Conservation (phyloP, 2,113 vertebrate species). For the Gambusia holbrooki region DNA sequence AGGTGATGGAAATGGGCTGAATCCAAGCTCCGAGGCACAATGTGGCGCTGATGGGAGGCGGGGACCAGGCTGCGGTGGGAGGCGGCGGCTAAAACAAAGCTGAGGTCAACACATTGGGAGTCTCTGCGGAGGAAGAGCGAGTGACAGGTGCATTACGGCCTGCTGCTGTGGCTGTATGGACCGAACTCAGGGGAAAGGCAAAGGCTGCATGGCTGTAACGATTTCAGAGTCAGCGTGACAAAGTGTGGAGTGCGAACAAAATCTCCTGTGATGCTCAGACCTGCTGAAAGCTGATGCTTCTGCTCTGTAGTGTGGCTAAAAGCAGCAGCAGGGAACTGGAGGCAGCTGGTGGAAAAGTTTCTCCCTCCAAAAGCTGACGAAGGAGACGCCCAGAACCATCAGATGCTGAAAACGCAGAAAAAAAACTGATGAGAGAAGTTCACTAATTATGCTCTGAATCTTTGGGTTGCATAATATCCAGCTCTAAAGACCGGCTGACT, state of each 20-base stretch:
- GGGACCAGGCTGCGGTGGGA: constrained; percentile 7
- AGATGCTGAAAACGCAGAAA: constrained; percentile 28
- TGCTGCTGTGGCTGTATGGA: constrained; percentile 16
- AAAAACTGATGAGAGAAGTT: constrained; percentile 17
- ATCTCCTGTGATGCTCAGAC: constrained; percentile 21
- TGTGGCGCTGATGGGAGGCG: constrained; percentile 21
- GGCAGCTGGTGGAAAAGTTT: constrained; percentile 36
- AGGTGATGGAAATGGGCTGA: constrained; percentile 47
- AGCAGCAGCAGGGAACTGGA: not conserved
- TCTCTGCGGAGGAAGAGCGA: constrained; percentile 32
- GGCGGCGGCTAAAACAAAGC: constrained; percentile 14
- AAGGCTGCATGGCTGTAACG: constrained; percentile 21
- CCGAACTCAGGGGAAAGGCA: constrained; percentile 10
- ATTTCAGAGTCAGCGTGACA: constrained; percentile 49
- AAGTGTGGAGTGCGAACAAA: constrained; percentile 7
- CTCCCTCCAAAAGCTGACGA: constrained; percentile 30
- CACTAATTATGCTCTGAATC: constrained; percentile 60
- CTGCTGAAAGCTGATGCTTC: not conserved
- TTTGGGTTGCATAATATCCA: constrained; percentile 49
- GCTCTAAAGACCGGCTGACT: constrained; percentile 61
- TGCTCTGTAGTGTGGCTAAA: constrained; percentile 1
- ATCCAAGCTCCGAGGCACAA: constrained; percentile 2
- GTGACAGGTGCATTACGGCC: constrained; percentile 53
- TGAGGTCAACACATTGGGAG: constrained; percentile 51
- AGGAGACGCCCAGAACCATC: constrained; percentile 29